A percentile compares a stretch with the other conserved stretches of the same genome.
Conservation (phyloP, 1,140 invertebrate genomes). For the Pachypeltis micranthus region DNA sequence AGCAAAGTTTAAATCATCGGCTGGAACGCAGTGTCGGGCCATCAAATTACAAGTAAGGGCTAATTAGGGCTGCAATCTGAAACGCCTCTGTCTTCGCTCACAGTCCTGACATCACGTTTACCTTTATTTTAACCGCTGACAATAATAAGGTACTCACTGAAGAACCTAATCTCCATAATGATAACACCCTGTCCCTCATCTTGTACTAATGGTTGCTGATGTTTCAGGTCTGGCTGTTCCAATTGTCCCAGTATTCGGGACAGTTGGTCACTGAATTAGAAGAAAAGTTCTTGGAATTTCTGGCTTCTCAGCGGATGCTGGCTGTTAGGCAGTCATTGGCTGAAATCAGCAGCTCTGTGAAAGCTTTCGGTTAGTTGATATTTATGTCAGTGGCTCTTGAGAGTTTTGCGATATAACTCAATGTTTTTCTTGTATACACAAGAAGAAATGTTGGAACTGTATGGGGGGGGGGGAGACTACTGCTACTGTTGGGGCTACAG, state of each 20-base stretch:
- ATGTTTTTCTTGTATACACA: background rate
- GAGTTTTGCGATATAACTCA: background rate
- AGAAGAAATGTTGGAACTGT: background rate
- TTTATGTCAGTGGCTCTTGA: background rate
- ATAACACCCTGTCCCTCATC: conserved; percentile 1
- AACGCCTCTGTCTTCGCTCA: background rate
- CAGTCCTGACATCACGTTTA: background rate
- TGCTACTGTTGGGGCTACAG: background rate
- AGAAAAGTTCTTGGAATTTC: background rate
- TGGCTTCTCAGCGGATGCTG: background rate
- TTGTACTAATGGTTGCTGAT: conserved; percentile 1
- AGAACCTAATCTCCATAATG: background rate
- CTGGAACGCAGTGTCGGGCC: too few relatives aligned
- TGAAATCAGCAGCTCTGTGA: background rate
- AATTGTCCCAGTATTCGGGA: background rate
- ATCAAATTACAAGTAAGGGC: background rate
- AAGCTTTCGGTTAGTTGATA: background rate
- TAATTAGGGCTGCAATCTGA: background rate
- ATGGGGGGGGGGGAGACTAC: background rate
- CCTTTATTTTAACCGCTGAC: background rate
- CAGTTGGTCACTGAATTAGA: background rate
- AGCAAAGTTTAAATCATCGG: too few relatives aligned
- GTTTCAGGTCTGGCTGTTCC: conserved; percentile 13
- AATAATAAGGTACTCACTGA: background rate
- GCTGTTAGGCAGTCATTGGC: background rate